phyloP scores from a whole-genome alignment of 2,113 vertebrate genomes.

The Chaetops frenatus region DNA sequence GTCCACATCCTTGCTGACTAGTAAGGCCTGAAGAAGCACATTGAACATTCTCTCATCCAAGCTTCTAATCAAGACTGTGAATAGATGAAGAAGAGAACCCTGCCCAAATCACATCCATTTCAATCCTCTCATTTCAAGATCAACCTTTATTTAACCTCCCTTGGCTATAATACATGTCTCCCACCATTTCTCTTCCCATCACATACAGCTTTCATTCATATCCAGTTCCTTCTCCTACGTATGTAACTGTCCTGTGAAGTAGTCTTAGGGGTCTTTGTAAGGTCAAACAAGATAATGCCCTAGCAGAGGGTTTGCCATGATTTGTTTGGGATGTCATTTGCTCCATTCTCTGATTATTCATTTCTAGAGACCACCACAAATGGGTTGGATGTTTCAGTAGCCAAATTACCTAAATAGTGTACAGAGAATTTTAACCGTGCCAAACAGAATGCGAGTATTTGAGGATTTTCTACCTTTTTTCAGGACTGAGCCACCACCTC shows the following conservation, averaged over 20 bases:
- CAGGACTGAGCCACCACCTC: background rate
- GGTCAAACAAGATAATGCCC: background rate
- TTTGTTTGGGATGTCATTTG: background rate
- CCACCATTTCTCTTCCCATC: background rate
- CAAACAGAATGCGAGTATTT: background rate
- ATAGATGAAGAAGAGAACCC: background rate
- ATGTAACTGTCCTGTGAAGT: background rate
- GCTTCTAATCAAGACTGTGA: background rate
- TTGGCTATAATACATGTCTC: background rate
- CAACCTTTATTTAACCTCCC: background rate
- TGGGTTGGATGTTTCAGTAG: background rate
- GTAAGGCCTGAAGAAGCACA: background rate
- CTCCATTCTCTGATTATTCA: background rate
- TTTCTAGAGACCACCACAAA: background rate
- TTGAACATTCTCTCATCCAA: background rate
- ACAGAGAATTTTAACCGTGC: background rate
- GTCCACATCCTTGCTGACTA: background rate
- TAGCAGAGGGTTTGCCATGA: background rate
- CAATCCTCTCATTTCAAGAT: background rate
- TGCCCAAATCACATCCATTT: background rate
- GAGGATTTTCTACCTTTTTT: background rate
- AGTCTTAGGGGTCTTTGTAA: background rate
- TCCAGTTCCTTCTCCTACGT: background rate
- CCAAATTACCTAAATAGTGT: background rate
- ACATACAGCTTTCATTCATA: background rate